Percentiles rank a stretch among this genome's conserved stretches.
Evolutionary conservation across 1,140 invertebrate species (phyloP).

Genomic region (Callitettix versicolor): DNA sequence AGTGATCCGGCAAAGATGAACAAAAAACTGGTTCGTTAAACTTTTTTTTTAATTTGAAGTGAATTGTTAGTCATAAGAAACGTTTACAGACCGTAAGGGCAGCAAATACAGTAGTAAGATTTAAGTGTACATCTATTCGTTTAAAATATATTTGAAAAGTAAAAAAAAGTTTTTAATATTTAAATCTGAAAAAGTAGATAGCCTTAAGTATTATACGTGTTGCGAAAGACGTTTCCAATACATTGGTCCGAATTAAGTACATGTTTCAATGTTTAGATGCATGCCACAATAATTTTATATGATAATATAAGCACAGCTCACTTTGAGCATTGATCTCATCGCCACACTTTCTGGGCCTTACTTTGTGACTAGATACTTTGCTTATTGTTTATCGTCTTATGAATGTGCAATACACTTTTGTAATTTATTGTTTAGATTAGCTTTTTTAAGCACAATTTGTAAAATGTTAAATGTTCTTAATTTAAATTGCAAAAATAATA

Average conservation of each 20-base stretch:
- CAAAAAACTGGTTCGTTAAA: too few relatives aligned
- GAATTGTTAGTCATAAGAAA: too few relatives aligned
- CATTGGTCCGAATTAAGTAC: constrained; percentile 18
- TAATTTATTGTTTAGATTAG: background rate
- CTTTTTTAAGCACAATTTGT: too few relatives aligned
- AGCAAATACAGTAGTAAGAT: constrained; percentile 11
- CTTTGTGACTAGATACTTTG: background rate
- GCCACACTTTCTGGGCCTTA: constrained; percentile 11
- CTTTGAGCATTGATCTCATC: constrained; percentile 15
- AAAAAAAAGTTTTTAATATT: too few relatives aligned
- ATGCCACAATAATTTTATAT: constrained; percentile 8
- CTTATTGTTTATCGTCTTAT: background rate
- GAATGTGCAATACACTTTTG: background rate
- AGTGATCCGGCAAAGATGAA: too few relatives aligned
- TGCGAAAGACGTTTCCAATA: background rate
- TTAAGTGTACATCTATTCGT: constrained; percentile 6
- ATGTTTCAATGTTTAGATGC: constrained; percentile 7
- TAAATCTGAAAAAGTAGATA: too few relatives aligned
- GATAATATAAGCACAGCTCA: constrained; percentile 12
- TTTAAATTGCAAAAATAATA: too few relatives aligned
- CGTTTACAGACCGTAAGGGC: background rate
- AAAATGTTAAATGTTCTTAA: too few relatives aligned
- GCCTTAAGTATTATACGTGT: too few relatives aligned
- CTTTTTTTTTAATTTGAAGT: background rate
- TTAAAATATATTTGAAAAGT: background rate